phyloP scores from a whole-genome alignment of 2,888 invertebrate genomes.

The Trachelus troglodyta region DNA sequence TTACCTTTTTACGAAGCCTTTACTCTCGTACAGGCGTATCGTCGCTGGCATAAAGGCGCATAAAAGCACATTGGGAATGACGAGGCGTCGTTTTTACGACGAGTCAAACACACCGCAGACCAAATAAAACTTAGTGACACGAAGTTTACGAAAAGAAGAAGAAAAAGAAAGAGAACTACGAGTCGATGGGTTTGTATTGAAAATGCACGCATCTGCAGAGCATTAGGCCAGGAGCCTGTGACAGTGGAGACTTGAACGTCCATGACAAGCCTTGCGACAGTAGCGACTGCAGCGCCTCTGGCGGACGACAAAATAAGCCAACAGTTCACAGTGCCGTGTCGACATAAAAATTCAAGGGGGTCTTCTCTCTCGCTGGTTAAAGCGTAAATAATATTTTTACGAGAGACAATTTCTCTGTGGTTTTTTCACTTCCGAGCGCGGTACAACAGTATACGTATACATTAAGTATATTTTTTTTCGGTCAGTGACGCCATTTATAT shows the following conservation, averaged over 20 bases:
- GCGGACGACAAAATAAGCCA: neutral
- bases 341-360: slow-evolving; percentile 4
- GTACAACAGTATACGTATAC: slow-evolving; percentile 34
- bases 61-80: slow-evolving; percentile 29
- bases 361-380: slow-evolving; percentile 12
- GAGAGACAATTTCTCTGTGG: slow-evolving; percentile 34
- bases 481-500: slow-evolving; percentile 38
- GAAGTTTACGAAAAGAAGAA: neutral
- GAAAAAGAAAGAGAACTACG: neutral
- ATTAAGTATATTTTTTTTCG: slow-evolving; percentile 26
- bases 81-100: slow-evolving; percentile 34
- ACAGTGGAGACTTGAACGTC: neutral
- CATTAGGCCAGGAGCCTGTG: slow-evolving; percentile 3
- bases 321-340: neutral
- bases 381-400: slow-evolving; percentile 43
- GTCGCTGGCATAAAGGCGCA: slow-evolving; percentile 27
- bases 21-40: neutral
- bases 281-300: neutral
- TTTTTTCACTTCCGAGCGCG: slow-evolving; percentile 32
- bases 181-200: neutral
- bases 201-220: slow-evolving; percentile 15
- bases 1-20: neutral
- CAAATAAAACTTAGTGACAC: slow-evolving; percentile 17
- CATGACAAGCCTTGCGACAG: neutral
- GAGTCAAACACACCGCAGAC: slow-evolving; percentile 36